Percentiles rank a stretch among this genome's conserved stretches.
These are phyloP conservation scores for Spermophilus dauricus DNA, from an alignment of 2,113 vertebrate species.

Conservation along the genomic window DNA sequence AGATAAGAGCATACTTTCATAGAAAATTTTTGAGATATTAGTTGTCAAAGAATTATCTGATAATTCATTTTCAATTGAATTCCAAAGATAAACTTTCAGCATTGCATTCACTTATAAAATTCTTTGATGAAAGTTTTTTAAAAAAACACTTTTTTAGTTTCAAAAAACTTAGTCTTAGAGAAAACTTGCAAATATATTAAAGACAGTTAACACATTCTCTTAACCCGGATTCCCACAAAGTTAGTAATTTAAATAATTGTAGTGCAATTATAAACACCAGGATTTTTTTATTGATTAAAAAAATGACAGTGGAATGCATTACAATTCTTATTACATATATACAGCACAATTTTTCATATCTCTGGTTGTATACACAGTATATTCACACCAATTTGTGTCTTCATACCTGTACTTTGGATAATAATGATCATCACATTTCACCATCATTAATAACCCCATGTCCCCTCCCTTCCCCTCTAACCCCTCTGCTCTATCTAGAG, in stretches of 20 bases:
- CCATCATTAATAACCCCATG: too few relatives aligned
- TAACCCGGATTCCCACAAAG: background rate
- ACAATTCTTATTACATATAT: too few relatives aligned
- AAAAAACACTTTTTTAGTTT: background rate
- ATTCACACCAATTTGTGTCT: too few relatives aligned
- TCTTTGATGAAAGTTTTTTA: background rate
- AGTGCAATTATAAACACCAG: background rate
- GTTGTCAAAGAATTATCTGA: background rate
- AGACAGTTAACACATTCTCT: background rate
- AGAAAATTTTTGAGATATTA: background rate
- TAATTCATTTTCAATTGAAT: background rate
- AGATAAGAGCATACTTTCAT: background rate
- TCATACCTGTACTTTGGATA: too few relatives aligned
- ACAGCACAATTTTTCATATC: too few relatives aligned
- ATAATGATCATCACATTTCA: too few relatives aligned
- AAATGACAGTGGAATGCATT: too few relatives aligned
- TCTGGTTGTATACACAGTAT: too few relatives aligned
- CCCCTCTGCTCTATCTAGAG: too few relatives aligned
- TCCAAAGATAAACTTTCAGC: background rate
- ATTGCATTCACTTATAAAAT: background rate
- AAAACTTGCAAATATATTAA: background rate
- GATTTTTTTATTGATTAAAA: too few relatives aligned
- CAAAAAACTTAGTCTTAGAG: background rate
- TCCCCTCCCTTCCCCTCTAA: too few relatives aligned
- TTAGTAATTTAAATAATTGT: background rate